Conservation (phyloP, 1,140 invertebrate genomes). For the Calliphora vicina region DNA sequence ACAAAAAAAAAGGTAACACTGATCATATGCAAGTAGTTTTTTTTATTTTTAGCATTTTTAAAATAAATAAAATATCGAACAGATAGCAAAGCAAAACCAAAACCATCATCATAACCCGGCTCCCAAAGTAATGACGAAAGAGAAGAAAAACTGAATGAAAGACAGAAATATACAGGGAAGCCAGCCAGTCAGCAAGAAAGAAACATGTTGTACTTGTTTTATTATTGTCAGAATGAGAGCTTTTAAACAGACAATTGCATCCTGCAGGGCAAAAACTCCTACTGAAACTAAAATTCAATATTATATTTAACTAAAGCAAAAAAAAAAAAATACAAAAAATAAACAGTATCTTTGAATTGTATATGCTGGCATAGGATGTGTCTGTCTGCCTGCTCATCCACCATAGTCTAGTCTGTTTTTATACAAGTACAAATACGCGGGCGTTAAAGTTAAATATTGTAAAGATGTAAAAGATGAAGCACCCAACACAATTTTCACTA, state of each 20-base stretch:
- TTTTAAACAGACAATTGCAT: constrained; percentile 40
- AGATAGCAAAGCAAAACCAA: neutral
- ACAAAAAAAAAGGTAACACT: too few relatives aligned
- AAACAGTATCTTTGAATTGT: neutral
- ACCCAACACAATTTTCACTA: neutral
- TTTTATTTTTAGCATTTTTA: neutral
- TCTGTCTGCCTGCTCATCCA: too few relatives aligned
- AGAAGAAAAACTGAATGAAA: neutral
- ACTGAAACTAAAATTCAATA: constrained; percentile 38
- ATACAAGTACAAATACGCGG: constrained; percentile 10
- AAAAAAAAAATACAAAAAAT: too few relatives aligned
- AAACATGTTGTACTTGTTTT: constrained; percentile 22
- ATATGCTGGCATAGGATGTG: neutral
- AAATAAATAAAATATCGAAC: neutral
- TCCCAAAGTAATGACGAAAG: too few relatives aligned
- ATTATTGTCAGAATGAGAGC: constrained; percentile 22
- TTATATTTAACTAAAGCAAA: neutral
- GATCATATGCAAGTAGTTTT: neutral
- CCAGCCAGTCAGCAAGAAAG: neutral
- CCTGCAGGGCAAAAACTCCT: constrained; percentile 39
- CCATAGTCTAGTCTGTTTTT: too few relatives aligned
- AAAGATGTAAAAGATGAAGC: neutral
- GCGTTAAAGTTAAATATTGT: constrained; percentile 13
- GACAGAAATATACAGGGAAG: neutral
- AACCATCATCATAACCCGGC: neutral